Base-by-base conservation (phyloP, 2,797 vertebrate genomes). In the Eulemur rubriventer region DNA sequence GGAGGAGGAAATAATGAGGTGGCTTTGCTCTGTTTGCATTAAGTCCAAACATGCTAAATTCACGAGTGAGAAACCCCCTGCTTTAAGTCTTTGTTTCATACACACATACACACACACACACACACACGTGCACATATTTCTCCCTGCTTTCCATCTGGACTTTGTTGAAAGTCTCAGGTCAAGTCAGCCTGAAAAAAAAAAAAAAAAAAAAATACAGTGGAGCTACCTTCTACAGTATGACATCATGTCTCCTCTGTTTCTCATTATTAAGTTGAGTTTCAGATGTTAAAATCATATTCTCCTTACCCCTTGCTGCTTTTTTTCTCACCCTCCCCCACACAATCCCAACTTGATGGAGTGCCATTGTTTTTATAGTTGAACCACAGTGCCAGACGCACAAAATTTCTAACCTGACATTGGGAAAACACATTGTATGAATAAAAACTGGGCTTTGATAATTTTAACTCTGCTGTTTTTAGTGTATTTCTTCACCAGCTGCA, bases 201-300 rank as follows among this genome's bases (percentile, higher is more conserved):
- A 93, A 72, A 96, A 93, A 95, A 67, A 78, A 95, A 67, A 78
- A 93, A 87, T 38, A 88, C 59, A 87, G 89, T 33, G 70, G 83
- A 87, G 80, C 83, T 91, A 97, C 97, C 96, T 98, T 97, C 93
- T 94, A 22, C 50, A 80, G 89, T 50, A 96, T 97, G 98, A 98
- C 95, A 97, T 98, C 97, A 97, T 97, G 97, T 98, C 96, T 97
- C 96, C 50, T 65, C 96, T 98, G 97, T 95, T 98, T 96, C 96
- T 97, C 96, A 96, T 97, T 97, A 96, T 70, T 22, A 85, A 97
- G 57, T 33, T 78, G 76, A 94, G 86, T 96, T 97, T 97, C 97
- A 97, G 89, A 96, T 98, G 96, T 96, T 92, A 94, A 95, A 91
- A 52, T 86, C 95, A 94, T 89, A 91, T 72, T 89, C 92, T 81